phyloP scores from a whole-genome alignment of 92 coral and sea anemone species.

The Phenganax subtilis region DNA sequence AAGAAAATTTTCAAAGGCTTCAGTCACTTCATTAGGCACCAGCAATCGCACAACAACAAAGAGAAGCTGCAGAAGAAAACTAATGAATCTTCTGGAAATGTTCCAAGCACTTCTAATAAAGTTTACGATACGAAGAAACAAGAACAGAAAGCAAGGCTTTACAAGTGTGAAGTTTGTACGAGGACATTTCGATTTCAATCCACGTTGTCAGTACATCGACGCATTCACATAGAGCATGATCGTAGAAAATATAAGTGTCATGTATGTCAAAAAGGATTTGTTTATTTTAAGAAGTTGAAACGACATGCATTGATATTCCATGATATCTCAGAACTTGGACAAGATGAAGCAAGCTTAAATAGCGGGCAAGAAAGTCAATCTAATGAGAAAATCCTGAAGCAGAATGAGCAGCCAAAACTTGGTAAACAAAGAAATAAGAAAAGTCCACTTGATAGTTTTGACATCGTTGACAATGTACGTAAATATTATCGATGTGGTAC shows the following conservation, averaged over 20 bases:
- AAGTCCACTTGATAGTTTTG: too few relatives aligned
- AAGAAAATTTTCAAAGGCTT: neutral
- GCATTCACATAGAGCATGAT: neutral
- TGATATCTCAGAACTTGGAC: too few relatives aligned
- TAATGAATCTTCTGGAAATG: neutral
- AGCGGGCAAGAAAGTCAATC: too few relatives aligned
- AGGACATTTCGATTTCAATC: neutral
- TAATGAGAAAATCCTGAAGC: too few relatives aligned
- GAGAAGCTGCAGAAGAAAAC: neutral
- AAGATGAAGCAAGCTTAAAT: too few relatives aligned
- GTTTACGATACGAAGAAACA: neutral
- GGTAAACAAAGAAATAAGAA: too few relatives aligned
- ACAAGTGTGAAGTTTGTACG: slow-evolving; percentile 1
- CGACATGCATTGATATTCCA: too few relatives aligned
- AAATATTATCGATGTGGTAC: neutral
- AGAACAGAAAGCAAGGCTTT: neutral
- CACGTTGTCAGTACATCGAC: neutral
- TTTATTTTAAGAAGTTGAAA: too few relatives aligned
- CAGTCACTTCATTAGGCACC: neutral
- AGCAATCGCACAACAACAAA: neutral
- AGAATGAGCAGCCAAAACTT: too few relatives aligned
- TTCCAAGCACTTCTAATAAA: neutral
- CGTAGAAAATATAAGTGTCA: neutral
- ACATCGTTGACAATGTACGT: too few relatives aligned
- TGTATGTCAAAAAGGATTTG: neutral